Percentiles rank a stretch among this genome's conserved stretches.
phyloP scores from a whole-genome alignment of 2,797 vertebrate species.

The Galagoides demidoff region DNA sequence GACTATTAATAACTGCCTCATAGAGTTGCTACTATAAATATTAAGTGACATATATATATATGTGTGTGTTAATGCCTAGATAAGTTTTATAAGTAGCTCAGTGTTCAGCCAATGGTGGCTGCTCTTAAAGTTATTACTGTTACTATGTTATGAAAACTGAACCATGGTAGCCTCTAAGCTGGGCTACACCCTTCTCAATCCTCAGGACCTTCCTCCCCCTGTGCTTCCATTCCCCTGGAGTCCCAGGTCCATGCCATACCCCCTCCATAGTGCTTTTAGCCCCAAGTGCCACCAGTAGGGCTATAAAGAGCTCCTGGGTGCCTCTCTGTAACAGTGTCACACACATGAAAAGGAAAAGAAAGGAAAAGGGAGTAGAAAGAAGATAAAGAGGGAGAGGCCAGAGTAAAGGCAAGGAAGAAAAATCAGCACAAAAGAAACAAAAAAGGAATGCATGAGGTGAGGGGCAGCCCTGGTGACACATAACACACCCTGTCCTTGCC shows the following conservation, averaged over 20 bases:
- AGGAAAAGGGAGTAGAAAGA: neutral
- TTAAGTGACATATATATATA: neutral
- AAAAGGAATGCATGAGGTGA: neutral
- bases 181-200: neutral
- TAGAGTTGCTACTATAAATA: neutral
- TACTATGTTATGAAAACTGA: neutral
- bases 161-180: neutral
- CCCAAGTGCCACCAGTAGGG: neutral
- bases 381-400: neutral
- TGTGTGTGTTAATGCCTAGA: neutral
- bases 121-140: neutral
- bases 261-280: neutral
- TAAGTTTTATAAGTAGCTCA: neutral
- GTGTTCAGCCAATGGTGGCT: neutral
- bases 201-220: neutral
- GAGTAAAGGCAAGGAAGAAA: neutral
- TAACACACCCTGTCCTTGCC: neutral
- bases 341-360: neutral
- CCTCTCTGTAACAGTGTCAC: neutral
- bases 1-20: neutral
- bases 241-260: neutral
- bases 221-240: neutral
- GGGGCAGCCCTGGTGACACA: neutral
- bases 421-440: neutral
- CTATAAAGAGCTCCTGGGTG: neutral